phyloP scores from a whole-genome alignment of 2,113 vertebrate species.

The Rissa tridactyla region DNA sequence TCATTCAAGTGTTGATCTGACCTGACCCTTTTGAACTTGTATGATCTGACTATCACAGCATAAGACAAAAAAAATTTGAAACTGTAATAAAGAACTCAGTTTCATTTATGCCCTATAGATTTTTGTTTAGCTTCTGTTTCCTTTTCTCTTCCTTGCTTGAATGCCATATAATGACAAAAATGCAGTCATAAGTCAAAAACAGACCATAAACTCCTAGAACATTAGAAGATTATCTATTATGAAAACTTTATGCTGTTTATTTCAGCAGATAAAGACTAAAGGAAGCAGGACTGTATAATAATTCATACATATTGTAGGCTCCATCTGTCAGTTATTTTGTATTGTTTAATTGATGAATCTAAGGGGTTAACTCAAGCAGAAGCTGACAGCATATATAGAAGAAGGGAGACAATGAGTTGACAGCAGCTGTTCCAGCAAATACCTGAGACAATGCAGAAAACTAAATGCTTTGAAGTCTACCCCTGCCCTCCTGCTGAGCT shows the following conservation, averaged over 20 bases:
- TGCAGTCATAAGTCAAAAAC: background rate
- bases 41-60: background rate
- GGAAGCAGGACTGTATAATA: background rate
- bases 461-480: slow-evolving; percentile 51
- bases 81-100: background rate
- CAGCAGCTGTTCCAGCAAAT: slow-evolving; percentile 54
- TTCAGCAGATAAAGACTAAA: background rate
- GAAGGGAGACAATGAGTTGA: background rate
- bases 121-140: background rate
- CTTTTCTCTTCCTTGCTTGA: background rate
- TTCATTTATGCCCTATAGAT: background rate
- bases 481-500: slow-evolving; percentile 33
- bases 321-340: slow-evolving; percentile 3
- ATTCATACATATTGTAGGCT: slow-evolving; percentile 11
- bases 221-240: background rate
- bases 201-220: background rate
- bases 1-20: background rate
- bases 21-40: background rate
- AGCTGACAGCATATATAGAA: background rate
- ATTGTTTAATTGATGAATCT: slow-evolving; percentile 38
- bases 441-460: slow-evolving; percentile 16
- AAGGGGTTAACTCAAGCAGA: slow-evolving; percentile 46
- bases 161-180: background rate
- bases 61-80: background rate
- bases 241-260: slow-evolving; percentile 18